Base-by-base conservation (phyloP, 1,140 invertebrate genomes). In the Hestina assimilis region DNA sequence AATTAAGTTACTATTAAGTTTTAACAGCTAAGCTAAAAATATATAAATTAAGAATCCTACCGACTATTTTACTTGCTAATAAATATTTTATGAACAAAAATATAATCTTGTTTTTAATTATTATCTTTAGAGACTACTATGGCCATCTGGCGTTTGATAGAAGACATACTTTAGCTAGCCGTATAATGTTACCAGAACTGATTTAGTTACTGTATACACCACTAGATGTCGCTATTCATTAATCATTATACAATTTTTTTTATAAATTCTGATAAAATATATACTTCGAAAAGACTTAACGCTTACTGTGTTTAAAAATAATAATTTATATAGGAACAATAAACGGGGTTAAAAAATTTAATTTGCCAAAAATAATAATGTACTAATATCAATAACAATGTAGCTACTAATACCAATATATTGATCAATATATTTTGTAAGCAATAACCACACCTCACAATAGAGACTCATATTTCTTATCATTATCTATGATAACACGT, bases 401-500 rank as follows among this genome's bases (percentile, higher is more conserved):
- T n/a, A n/a, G n/a, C n/a, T n/a, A 42, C 9, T 40, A 52, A 52
- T 59, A 33, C 11, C 21, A 19, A 46, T 46, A 40, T 52, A 59
- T 40, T 57, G 31, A 45, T 52, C 47, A 59, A 40, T 48, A 46
- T n/a, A n/a, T n/a, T 9, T 52, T 21, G 11, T 46, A 14, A 52
- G 41, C 28, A 11, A 28, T 50, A 45, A 53, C 57, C 57, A 50
- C 55, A 41, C 55, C 55, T 51, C 12, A 20, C 17, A 19, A 43
- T 33, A 54, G 14, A 38, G 20, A 45, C 29, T 38, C 29, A 35
- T 53, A 42, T 8, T 26, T 38, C 68, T 77, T 83, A 83, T 85
- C 75, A 63, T 69, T 76, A 75, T 80, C 72, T 80, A 54, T 69
- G 79, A 85, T 85, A 82, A 80, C 66, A 76, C 69, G 72, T 79